phyloP scores from a whole-genome alignment of 2,888 invertebrate species.

The Ophraella communa region DNA sequence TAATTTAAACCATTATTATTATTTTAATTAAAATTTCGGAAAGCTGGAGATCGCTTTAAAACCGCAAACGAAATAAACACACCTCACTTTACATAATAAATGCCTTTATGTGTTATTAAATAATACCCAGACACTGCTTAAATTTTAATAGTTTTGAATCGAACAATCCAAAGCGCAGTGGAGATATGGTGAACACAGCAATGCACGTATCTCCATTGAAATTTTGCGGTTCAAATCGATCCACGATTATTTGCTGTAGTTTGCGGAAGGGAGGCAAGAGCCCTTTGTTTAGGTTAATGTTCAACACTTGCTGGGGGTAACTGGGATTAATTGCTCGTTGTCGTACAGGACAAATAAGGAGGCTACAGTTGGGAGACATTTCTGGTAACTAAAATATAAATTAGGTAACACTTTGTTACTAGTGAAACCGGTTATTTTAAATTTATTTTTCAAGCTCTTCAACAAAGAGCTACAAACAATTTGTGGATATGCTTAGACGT shows the following conservation, averaged over 20 bases:
- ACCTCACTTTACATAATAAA: conserved; percentile 26
- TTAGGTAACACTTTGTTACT: too few species aligned
- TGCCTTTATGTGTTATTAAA: conserved; percentile 17
- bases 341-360: not conserved
- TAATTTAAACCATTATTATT: too few species aligned
- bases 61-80: conserved; percentile 18
- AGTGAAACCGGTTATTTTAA: too few species aligned
- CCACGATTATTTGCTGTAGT: not conserved
- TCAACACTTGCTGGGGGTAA: not conserved
- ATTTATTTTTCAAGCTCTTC: too few species aligned
- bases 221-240: conserved; percentile 23
- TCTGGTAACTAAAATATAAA: not conserved
- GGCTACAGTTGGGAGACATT: not conserved
- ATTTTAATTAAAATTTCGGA: too few species aligned
- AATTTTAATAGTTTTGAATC: conserved; percentile 24
- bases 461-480: too few species aligned
- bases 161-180: conserved; percentile 22
- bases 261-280: not conserved
- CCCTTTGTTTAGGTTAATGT: not conserved
- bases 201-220: conserved; percentile 25
- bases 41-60: too few species aligned
- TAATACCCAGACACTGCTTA: conserved; percentile 14
- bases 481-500: too few species aligned
- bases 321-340: not conserved
- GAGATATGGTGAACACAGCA: conserved; percentile 23